phyloP scores from a whole-genome alignment of 2,797 vertebrate species.

The Odontamblyopus lacepedii region DNA sequence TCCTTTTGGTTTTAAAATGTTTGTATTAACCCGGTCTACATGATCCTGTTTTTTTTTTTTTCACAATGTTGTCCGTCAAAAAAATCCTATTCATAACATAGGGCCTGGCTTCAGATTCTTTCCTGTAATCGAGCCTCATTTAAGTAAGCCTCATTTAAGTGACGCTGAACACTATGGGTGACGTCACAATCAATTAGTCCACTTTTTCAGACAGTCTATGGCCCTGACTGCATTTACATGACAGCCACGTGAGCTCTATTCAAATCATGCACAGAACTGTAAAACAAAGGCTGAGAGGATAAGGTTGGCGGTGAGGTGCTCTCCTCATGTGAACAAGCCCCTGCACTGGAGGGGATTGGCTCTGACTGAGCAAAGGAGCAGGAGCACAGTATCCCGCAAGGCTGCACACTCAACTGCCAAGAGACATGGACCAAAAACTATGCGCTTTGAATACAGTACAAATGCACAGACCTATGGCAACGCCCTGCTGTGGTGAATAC shows the following conservation, averaged over 20 bases:
- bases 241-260: conserved; percentile 10
- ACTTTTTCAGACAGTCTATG: too few relatives aligned
- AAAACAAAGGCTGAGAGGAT: conserved; percentile 15
- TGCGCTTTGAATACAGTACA: conserved; percentile 14
- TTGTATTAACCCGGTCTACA: too few relatives aligned
- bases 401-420: conserved; percentile 25
- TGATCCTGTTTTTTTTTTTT: too few relatives aligned
- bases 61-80: too few relatives aligned
- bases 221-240: conserved; percentile 13
- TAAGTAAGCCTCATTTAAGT: too few relatives aligned
- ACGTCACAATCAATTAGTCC: too few relatives aligned
- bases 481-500: background rate
- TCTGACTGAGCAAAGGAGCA: conserved; percentile 19
- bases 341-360: conserved; percentile 20
- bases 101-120: too few relatives aligned
- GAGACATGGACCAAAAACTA: conserved; percentile 20
- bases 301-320: conserved; percentile 32
- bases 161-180: too few relatives aligned
- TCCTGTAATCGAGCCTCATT: too few relatives aligned
- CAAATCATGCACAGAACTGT: background rate
- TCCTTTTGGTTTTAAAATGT: too few relatives aligned
- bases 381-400: conserved; percentile 30
- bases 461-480: background rate
- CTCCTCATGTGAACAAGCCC: conserved; percentile 16
- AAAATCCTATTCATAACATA: too few relatives aligned